These are phyloP conservation scores for Ciconia stormi DNA, from an alignment of 2,113 vertebrate species.

Conservation along the genomic window DNA sequence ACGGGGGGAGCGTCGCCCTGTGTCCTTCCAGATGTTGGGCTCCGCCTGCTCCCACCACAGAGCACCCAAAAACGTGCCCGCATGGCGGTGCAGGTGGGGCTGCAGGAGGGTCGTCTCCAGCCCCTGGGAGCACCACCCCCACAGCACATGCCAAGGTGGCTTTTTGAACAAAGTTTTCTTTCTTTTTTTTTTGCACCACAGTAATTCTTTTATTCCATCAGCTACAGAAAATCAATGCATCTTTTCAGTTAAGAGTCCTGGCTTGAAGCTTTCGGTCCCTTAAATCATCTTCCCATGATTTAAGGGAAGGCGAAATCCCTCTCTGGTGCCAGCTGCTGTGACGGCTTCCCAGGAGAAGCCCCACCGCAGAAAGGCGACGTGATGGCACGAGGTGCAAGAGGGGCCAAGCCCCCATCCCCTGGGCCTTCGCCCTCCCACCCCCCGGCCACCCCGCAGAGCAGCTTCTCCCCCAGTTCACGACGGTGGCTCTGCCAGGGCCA, in stretches of 20 bases:
- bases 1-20: accelerated
- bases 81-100: accelerated
- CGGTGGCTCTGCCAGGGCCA: not conserved
- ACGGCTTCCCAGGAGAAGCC: not conserved
- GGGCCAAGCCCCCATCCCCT: not conserved
- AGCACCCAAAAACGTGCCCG: accelerated
- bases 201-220: conserved; percentile 25
- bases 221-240: conserved; percentile 47
- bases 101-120: not conserved
- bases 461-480: not conserved
- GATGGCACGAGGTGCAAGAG: not conserved
- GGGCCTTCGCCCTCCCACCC: not conserved
- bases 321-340: not conserved
- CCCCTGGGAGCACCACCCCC: not conserved
- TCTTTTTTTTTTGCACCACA: not conserved
- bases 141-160: not conserved
- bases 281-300: conserved; percentile 29
- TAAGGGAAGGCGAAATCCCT: not conserved
- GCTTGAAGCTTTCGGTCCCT: conserved; percentile 7
- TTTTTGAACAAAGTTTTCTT: not conserved
- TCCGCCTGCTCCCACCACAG: not conserved
- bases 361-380: accelerated
- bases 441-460: not conserved
- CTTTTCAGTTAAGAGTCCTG: conserved; percentile 33
- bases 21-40: not conserved